phyloP scores from a whole-genome alignment of 2,797 vertebrate genomes.

The Erithacus rubecula region DNA sequence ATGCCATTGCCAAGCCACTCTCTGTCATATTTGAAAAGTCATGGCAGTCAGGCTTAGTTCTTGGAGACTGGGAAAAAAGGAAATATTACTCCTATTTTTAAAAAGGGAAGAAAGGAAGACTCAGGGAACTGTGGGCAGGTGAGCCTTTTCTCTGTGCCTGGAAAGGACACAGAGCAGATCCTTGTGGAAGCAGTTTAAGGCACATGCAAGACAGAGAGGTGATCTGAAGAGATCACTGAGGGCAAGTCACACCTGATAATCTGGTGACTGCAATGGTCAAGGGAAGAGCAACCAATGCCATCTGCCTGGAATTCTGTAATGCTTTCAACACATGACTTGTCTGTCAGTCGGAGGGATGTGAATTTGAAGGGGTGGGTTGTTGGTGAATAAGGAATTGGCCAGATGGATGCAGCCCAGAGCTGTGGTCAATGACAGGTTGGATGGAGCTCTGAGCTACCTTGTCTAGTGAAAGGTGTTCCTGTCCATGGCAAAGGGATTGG shows the following conservation, averaged over 20 bases:
- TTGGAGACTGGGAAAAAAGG: background rate
- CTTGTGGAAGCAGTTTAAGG: background rate
- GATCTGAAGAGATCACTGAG: background rate
- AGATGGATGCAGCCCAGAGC: background rate
- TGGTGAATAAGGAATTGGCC: background rate
- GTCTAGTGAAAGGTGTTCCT: background rate
- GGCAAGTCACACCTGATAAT: too few species aligned
- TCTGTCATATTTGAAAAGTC: background rate
- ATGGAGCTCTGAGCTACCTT: background rate
- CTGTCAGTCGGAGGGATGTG: background rate
- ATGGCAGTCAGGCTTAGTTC: background rate
- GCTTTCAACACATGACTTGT: fast-evolving
- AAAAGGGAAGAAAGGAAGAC: background rate
- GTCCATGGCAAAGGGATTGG: background rate
- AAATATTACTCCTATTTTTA: background rate
- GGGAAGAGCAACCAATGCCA: background rate
- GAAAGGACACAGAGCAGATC: background rate
- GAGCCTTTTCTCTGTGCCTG: background rate
- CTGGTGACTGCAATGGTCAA: background rate
- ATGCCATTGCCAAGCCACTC: background rate
- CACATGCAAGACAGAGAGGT: too few species aligned
- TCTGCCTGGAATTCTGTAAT: background rate
- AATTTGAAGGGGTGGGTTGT: background rate
- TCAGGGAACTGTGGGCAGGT: background rate
- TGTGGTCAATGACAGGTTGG: background rate